These are phyloP conservation scores for Sakesphorus luctuosus DNA, from an alignment of 2,113 vertebrate genomes.

Conservation along the genomic window DNA sequence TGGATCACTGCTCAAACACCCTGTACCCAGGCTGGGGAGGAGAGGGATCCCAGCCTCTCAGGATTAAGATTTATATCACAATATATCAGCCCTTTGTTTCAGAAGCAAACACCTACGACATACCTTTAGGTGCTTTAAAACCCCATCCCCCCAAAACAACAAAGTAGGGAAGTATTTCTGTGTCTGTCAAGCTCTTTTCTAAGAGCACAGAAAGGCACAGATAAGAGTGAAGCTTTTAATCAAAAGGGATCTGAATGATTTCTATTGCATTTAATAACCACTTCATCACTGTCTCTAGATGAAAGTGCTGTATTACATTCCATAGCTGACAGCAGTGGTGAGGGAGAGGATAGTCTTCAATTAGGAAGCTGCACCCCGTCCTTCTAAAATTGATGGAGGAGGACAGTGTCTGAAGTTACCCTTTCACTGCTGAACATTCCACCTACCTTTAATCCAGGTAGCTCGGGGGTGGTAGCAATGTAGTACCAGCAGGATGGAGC, in stretches of 20 bases:
- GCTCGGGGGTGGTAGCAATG: neutral
- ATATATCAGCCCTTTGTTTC: neutral
- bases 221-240: slow-evolving; percentile 43
- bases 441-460: neutral
- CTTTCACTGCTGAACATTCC: neutral
- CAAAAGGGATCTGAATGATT: slow-evolving; percentile 22
- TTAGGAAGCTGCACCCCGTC: neutral
- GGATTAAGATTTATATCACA: neutral
- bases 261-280: slow-evolving; percentile 58
- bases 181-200: neutral
- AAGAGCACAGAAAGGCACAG: neutral
- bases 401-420: neutral
- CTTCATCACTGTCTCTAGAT: slow-evolving; percentile 26
- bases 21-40: neutral
- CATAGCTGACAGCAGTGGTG: neutral
- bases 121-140: neutral
- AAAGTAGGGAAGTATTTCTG: neutral
- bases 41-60: neutral
- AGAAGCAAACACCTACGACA: neutral
- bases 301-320: neutral
- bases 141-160: neutral
- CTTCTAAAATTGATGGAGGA: neutral
- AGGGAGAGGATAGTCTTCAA: neutral
- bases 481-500: neutral
- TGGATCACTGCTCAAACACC: neutral